These are phyloP conservation scores for Hofmannophila pseudospretella DNA, from an alignment of 2,888 invertebrate species.

Conservation along the genomic window DNA sequence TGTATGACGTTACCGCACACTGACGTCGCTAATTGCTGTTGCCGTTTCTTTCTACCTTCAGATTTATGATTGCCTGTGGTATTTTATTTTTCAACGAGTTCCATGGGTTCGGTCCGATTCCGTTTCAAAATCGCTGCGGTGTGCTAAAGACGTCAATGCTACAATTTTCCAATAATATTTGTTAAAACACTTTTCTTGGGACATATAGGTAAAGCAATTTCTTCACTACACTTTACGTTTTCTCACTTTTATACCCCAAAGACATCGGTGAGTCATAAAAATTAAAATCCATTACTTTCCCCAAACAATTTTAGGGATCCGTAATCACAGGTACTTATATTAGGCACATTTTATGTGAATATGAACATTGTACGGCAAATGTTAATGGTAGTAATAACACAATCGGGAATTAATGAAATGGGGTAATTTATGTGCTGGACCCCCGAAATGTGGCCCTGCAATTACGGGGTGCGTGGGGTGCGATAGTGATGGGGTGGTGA, in stretches of 20 bases:
- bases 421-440: constrained; percentile 67
- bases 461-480: constrained; percentile 44
- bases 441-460: constrained; percentile 61
- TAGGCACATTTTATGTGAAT: constrained; percentile 30
- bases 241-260: not conserved
- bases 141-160: too few relatives aligned
- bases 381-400: constrained; percentile 63
- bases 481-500: constrained; percentile 26
- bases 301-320: not conserved
- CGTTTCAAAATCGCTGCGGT: too few relatives aligned
- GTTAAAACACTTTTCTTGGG: too few relatives aligned
- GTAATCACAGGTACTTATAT: not conserved
- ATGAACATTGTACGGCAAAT: constrained; percentile 31
- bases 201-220: too few relatives aligned
- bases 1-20: too few relatives aligned
- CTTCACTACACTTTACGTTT: too few relatives aligned
- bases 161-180: too few relatives aligned
- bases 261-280: not conserved
- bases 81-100: too few relatives aligned
- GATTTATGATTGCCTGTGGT: too few relatives aligned
- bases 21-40: too few relatives aligned
- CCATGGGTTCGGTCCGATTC: too few relatives aligned
- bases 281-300: not conserved
- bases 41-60: too few relatives aligned
- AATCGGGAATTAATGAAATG: constrained; percentile 67